Base-by-base conservation (phyloP, 1,140 invertebrate genomes). In the Neocloeon triangulifer region DNA sequence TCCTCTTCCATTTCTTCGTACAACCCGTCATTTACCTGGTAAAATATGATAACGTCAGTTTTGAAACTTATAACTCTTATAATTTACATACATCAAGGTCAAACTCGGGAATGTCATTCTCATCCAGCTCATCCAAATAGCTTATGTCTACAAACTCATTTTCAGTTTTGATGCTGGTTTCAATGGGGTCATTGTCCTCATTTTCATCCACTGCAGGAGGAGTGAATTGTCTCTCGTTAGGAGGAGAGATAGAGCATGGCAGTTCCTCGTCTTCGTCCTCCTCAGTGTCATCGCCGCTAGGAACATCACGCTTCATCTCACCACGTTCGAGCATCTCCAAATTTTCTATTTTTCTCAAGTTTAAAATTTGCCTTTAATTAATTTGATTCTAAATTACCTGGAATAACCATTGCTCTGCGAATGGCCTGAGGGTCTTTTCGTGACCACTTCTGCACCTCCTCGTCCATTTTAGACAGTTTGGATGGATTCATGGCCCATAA, bases 401-500 rank as follows among this genome's bases (percentile, higher is more conserved):
- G 86, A 61, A 76, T 73, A 14, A 82, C 69, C 86, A 94, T 92
- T 3, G 82, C 81, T 41, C 75, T 73, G 37, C 72, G 74, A 33
- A 82, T 77, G 35, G 75, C 71, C 40, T 66, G 50, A 0, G 85
- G 82, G 59, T 94, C 88, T 53, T 94, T 95, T 41, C 79, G 68
- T 5, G 81, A 82, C 80, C 86, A 94, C 50, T 94, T 95, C 41
- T 82, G 78, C 25, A 95, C 82, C 52, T 95, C 89, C 51, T 95
- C 88, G 41, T 94, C 86, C 85, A 96, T 91, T 59, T 95, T 95
- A 15, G 71, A 67, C 12, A 89, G 71, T 52, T 92, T 92, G 10
- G 73, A 73, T 1, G 86, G 86, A 59, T 92, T 92, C 61, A 95
- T 81, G 1, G 86, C 86, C 91, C 91, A 95, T 31, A 94, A 59